Evolutionary conservation across 2,113 vertebrate genomes (phyloP).

Genomic region (Leucosticte australis): DNA sequence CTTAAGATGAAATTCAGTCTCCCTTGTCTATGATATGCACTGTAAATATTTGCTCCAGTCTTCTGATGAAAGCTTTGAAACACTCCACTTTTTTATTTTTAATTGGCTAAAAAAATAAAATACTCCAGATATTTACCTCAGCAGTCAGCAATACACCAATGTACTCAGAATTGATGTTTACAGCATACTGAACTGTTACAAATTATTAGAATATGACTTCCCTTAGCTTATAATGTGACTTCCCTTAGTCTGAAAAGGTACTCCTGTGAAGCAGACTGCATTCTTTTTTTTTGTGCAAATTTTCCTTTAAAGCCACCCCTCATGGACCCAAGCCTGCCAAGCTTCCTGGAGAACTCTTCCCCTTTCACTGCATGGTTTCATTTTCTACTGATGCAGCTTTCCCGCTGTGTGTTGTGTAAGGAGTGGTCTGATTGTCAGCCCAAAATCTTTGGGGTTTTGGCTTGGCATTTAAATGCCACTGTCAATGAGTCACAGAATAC

Average conservation of each 20-base stretch:
- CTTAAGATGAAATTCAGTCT: background rate
- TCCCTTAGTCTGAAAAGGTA: background rate
- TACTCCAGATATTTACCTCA: background rate
- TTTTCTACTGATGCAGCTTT: background rate
- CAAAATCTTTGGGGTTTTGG: background rate
- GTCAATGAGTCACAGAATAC: background rate
- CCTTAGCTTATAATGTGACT: background rate
- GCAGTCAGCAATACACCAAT: background rate
- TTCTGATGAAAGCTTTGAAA: background rate
- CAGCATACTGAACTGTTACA: background rate
- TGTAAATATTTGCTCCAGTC: background rate
- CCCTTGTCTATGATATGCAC: background rate
- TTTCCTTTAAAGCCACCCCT: background rate
- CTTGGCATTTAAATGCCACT: background rate
- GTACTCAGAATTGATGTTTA: background rate
- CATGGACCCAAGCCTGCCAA: background rate
- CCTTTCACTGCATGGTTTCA: background rate
- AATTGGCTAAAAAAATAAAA: background rate
- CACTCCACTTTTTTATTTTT: background rate
- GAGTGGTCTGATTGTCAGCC: background rate
- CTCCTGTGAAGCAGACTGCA: background rate
- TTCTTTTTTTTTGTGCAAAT: background rate
- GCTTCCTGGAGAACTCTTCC: background rate
- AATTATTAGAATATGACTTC: background rate
- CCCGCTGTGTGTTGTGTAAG: accelerated